phyloP scores from a whole-genome alignment of 1,140 invertebrate genomes.

The Rhagoletis zephyria region DNA sequence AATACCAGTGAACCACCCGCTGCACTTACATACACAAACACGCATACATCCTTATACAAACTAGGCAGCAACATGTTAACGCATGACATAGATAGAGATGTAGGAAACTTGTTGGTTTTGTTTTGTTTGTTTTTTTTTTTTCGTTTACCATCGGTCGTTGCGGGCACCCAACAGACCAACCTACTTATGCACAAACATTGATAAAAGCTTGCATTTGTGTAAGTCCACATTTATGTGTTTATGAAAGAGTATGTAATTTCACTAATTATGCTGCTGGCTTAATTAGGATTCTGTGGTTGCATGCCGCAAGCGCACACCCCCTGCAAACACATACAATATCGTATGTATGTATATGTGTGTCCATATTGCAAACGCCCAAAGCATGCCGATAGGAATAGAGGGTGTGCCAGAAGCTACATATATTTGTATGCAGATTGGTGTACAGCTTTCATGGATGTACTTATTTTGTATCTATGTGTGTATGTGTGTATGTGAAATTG shows the following conservation, averaged over 20 bases:
- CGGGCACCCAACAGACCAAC: neutral
- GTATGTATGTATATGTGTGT: no score
- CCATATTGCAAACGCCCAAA: no score
- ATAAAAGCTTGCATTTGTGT: neutral
- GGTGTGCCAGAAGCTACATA: no score
- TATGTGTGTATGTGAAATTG: neutral
- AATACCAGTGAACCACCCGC: no score
- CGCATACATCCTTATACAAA: no score
- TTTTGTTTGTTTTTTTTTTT: neutral
- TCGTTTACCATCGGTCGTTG: neutral
- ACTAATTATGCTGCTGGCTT: constrained; percentile 45
- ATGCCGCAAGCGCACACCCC: neutral
- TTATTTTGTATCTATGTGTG: neutral
- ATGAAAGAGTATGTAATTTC: constrained; percentile 36
- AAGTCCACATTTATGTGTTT: neutral
- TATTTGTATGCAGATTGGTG: neutral
- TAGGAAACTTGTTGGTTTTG: neutral
- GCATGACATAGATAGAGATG: no score
- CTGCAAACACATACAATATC: neutral
- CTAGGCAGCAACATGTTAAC: no score
- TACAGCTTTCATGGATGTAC: neutral
- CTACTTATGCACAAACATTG: neutral
- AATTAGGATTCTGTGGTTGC: constrained; percentile 48
- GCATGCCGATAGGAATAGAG: no score
- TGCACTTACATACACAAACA: no score